Percentiles rank a stretch among this genome's conserved stretches.
Conservation (phyloP, 2,113 vertebrate species). For the Corythaixoides concolor region DNA sequence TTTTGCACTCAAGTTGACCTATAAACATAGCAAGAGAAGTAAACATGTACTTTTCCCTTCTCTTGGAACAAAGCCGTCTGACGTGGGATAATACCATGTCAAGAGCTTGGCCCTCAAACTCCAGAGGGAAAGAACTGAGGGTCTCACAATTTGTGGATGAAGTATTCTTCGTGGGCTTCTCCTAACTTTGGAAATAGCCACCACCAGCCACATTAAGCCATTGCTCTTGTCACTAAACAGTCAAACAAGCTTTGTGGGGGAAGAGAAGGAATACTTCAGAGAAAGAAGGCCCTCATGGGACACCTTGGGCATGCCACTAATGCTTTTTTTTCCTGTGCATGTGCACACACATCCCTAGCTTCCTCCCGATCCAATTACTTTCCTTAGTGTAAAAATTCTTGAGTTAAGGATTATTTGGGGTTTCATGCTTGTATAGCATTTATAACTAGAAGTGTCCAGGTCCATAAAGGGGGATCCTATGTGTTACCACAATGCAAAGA, state of each 20-base stretch:
- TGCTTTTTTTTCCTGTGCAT: not conserved
- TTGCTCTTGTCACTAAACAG: not conserved
- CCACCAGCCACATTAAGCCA: not conserved
- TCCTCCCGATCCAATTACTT: not conserved
- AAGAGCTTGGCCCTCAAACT: not conserved
- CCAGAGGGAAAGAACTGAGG: not conserved
- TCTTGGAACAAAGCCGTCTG: not conserved
- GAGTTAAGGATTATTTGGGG: not conserved
- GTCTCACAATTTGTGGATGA: not conserved
- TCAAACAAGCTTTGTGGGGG: not conserved
- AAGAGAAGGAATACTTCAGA: not conserved
- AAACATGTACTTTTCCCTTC: not conserved
- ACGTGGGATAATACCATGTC: accelerated
- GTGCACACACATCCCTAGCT: not conserved
- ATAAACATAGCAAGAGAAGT: not conserved
- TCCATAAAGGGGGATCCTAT: not conserved
- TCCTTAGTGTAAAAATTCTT: not conserved
- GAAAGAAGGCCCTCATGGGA: not conserved
- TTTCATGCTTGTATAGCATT: not conserved
- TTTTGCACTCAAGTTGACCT: conserved; percentile 22
- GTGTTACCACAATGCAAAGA: not conserved
- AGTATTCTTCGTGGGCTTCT: not conserved
- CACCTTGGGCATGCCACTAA: not conserved
- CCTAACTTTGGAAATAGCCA: not conserved
- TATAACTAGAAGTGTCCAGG: not conserved